Percentiles rank a stretch among this genome's conserved stretches.
Conservation (phyloP, 64 coral and sea anemone genomes). For the Stichodactyla helianthus region DNA sequence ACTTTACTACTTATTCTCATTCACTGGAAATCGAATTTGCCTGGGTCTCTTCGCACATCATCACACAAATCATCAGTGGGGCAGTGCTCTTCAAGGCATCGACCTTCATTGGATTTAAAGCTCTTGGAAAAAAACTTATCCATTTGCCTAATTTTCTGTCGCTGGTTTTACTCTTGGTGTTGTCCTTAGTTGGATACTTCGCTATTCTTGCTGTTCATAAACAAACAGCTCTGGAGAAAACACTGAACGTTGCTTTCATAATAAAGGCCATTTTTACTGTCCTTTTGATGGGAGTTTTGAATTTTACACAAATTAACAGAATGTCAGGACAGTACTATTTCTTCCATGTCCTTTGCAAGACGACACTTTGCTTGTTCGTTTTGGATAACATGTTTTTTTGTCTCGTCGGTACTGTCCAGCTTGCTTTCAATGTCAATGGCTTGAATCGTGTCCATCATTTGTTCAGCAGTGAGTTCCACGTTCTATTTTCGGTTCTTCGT, state of each 20-base stretch:
- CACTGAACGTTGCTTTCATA: neutral
- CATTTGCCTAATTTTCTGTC: conserved; percentile 8
- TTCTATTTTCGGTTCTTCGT: conserved; percentile 1
- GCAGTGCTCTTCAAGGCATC: neutral
- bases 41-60: neutral
- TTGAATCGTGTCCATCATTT: neutral
- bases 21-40: neutral
- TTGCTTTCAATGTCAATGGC: conserved; percentile 18
- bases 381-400: neutral
- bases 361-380: neutral
- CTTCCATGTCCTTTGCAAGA: neutral
- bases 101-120: conserved; percentile 5
- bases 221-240: neutral
- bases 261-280: neutral
- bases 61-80: neutral
- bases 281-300: neutral
- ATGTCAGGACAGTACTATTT: neutral
- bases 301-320: neutral
- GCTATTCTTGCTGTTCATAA: neutral
- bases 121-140: conserved; percentile 8
- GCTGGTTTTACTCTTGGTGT: neutral
- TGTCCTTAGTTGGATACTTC: neutral
- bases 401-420: neutral
- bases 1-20: conserved; percentile 6
- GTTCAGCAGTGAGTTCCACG: neutral